phyloP scores from a whole-genome alignment of 2,797 vertebrate species.

The Merluccius polli region DNA sequence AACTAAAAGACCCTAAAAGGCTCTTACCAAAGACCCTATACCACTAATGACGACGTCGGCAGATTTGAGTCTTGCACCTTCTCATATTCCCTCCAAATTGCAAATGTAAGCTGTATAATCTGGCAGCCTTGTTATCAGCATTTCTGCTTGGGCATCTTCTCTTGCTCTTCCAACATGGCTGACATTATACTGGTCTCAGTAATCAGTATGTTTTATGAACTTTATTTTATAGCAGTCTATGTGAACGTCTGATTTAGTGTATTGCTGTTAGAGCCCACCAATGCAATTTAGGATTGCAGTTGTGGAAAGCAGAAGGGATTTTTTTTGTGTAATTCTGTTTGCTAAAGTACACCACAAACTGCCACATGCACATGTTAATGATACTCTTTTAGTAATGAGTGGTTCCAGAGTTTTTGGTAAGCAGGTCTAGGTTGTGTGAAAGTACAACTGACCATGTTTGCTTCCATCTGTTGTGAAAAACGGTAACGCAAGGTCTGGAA shows the following conservation, averaged over 20 bases:
- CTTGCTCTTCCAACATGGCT: conserved; percentile 15
- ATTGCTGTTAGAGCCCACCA: background rate
- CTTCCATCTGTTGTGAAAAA: background rate
- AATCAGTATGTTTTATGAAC: background rate
- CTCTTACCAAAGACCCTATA: conserved; percentile 14
- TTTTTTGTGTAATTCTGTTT: conserved; percentile 9
- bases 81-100: background rate
- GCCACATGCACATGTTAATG: conserved; percentile 30
- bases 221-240: background rate
- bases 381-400: conserved; percentile 19
- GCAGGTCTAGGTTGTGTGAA: background rate
- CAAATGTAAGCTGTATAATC: conserved; percentile 4
- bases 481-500: background rate
- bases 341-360: conserved; percentile 27
- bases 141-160: conserved; percentile 10
- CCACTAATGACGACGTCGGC: conserved; percentile 19
- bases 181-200: conserved; percentile 14
- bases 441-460: background rate
- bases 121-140: conserved; percentile 5
- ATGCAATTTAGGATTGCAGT: background rate
- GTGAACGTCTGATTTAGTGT: background rate
- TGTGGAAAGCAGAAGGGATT: conserved; percentile 8
- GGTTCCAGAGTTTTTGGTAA: background rate
- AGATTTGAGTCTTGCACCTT: conserved; percentile 21
- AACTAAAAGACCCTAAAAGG: no score